These are phyloP conservation scores for Meandrusa payeni DNA, from an alignment of 2,888 invertebrate genomes.

Conservation along the genomic window DNA sequence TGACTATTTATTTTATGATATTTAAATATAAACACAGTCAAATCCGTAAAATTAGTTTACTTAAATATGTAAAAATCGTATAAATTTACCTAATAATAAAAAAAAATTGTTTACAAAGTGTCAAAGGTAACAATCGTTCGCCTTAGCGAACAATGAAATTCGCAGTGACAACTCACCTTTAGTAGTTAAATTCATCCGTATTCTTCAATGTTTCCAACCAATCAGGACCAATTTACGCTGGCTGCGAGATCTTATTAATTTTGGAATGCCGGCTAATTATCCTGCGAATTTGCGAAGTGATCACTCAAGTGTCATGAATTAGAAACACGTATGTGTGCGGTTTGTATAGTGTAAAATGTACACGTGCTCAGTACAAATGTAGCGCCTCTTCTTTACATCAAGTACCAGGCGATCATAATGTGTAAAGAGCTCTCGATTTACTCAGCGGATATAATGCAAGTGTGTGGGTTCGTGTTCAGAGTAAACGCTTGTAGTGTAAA, in stretches of 20 bases:
- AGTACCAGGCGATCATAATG: constrained; percentile 56
- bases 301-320: constrained; percentile 67
- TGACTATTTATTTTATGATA: too few species aligned
- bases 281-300: constrained; percentile 74
- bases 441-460: constrained; percentile 38
- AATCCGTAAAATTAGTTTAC: too few species aligned
- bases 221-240: constrained; percentile 68
- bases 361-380: constrained; percentile 51
- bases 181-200: constrained; percentile 78
- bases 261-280: constrained; percentile 73
- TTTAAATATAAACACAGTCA: too few species aligned
- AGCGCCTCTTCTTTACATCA: constrained; percentile 66
- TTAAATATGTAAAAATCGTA: too few species aligned
- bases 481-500: constrained; percentile 28
- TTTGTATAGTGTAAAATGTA: constrained; percentile 49
- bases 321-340: constrained; percentile 46
- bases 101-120: too few species aligned
- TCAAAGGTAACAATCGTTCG: constrained; percentile 10
- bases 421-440: constrained; percentile 41
- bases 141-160: constrained; percentile 20
- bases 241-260: constrained; percentile 70
- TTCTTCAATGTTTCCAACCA: constrained; percentile 65
- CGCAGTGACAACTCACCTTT: constrained; percentile 57
- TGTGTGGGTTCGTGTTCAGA: constrained; percentile 36
- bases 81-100: too few species aligned